Evolutionary conservation across 1,140 invertebrate species (phyloP).

Genomic region (Drosophila malerkotliana): DNA sequence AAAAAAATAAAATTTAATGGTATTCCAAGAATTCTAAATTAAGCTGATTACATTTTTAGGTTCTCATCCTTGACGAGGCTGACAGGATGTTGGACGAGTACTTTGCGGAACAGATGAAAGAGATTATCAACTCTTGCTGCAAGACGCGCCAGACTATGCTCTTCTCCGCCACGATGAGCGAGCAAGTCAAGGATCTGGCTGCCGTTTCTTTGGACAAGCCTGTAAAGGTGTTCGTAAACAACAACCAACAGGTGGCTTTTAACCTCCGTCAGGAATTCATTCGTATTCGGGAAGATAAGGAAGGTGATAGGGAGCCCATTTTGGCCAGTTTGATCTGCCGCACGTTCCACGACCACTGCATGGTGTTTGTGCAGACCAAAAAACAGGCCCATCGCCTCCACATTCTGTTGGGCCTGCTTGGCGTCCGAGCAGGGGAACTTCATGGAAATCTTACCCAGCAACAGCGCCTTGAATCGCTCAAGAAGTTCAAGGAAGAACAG

Average conservation of each 20-base stretch:
- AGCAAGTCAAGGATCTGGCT: slow-evolving; percentile 96
- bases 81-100: slow-evolving; percentile 97
- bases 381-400: slow-evolving; percentile 96
- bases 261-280: slow-evolving; percentile 98
- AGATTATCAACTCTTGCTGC: slow-evolving; percentile 95
- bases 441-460: slow-evolving; percentile 98
- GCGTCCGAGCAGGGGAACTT: slow-evolving; percentile 94
- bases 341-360: slow-evolving; percentile 96
- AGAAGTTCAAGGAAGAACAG: slow-evolving; percentile 94
- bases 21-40: background rate
- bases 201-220: slow-evolving; percentile 95
- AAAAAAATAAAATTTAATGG: background rate
- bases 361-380: slow-evolving; percentile 98
- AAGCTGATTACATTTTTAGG: slow-evolving; percentile 26
- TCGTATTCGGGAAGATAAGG: slow-evolving; percentile 90
- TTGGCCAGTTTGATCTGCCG: slow-evolving; percentile 95
- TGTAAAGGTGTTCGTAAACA: slow-evolving; percentile 97
- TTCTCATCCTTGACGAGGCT: slow-evolving; percentile 83
- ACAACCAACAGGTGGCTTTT: slow-evolving; percentile 97
- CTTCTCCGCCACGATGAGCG: slow-evolving; percentile 99
- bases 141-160: slow-evolving; percentile 97
- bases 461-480: slow-evolving; percentile 94
- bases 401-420: slow-evolving; percentile 94
- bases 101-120: slow-evolving; percentile 99
- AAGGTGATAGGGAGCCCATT: slow-evolving; percentile 95